Evolutionary conservation across 2,888 invertebrate species (phyloP).

Genomic region (Cosmorhoe ocellata): DNA sequence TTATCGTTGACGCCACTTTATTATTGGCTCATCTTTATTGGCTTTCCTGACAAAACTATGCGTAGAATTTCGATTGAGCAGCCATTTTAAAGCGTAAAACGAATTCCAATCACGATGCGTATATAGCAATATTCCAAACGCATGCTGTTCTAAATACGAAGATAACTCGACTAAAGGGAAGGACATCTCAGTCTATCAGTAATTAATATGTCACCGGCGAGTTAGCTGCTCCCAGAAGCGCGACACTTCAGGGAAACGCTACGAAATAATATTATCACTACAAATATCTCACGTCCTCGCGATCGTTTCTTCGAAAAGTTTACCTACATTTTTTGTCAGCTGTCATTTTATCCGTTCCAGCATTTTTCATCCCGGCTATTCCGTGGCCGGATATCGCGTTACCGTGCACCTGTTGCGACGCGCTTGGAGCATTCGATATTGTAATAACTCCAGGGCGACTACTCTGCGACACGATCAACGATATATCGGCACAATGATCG

Average conservation of each 20-base stretch:
- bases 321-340: conserved; percentile 51
- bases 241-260: conserved; percentile 60
- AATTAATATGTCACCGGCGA: conserved; percentile 64
- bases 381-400: conserved; percentile 53
- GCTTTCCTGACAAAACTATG: conserved; percentile 41
- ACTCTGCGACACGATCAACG: no score
- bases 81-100: conserved; percentile 39
- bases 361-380: conserved; percentile 54
- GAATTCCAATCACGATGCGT: conserved; percentile 42
- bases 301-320: conserved; percentile 66
- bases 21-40: conserved; percentile 42
- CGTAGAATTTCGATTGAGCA: conserved; percentile 33
- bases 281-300: conserved; percentile 70
- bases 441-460: conserved; percentile 34
- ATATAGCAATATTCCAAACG: conserved; percentile 33
- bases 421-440: conserved; percentile 23
- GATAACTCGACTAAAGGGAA: conserved; percentile 22
- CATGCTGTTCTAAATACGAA: conserved; percentile 45
- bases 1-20: conserved; percentile 39
- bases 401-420: conserved; percentile 57
- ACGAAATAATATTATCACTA: conserved; percentile 73
- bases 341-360: conserved; percentile 56
- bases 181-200: conserved; percentile 57
- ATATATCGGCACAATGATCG: no score
- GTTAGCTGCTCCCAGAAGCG: conserved; percentile 45